A percentile compares a stretch with the other conserved stretches of the same genome.
Conservation (phyloP, 2,888 invertebrate genomes). For the Heliconius hortense region DNA sequence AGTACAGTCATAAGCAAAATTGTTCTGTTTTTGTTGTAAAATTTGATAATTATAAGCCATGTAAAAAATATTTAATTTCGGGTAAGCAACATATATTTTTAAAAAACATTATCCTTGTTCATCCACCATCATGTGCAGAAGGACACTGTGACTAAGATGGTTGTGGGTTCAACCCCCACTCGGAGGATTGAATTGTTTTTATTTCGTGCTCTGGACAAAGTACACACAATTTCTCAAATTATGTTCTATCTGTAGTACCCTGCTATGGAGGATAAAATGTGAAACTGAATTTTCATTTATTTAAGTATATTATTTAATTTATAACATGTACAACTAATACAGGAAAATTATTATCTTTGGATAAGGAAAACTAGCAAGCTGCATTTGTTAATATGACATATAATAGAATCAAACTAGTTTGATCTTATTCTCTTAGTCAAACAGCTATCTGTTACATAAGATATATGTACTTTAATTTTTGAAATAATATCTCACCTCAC, state of each 20-base stretch:
- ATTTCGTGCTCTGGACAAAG: too few relatives aligned
- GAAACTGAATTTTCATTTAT: too few relatives aligned
- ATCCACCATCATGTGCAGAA: too few relatives aligned
- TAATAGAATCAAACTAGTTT: neutral
- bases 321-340: neutral
- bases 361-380: slow-evolving; percentile 1
- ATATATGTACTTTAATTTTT: neutral
- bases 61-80: neutral
- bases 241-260: too few relatives aligned
- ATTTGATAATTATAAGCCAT: neutral
- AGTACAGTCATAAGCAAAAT: slow-evolving; percentile 35
- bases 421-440: neutral
- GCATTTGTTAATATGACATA: slow-evolving; percentile 3
- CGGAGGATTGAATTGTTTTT: too few relatives aligned
- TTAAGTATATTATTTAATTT: neutral
- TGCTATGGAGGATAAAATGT: too few relatives aligned
- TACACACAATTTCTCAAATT: neutral
- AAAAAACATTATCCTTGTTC: neutral
- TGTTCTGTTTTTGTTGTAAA: neutral
- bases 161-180: too few relatives aligned
- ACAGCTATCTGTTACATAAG: neutral
- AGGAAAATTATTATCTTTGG: neutral
- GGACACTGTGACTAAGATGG: too few relatives aligned
- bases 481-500: too few relatives aligned
- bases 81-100: neutral